Evolutionary conservation across 2,113 vertebrate species (phyloP).

Genomic region (Notothenia coriiceps): DNA sequence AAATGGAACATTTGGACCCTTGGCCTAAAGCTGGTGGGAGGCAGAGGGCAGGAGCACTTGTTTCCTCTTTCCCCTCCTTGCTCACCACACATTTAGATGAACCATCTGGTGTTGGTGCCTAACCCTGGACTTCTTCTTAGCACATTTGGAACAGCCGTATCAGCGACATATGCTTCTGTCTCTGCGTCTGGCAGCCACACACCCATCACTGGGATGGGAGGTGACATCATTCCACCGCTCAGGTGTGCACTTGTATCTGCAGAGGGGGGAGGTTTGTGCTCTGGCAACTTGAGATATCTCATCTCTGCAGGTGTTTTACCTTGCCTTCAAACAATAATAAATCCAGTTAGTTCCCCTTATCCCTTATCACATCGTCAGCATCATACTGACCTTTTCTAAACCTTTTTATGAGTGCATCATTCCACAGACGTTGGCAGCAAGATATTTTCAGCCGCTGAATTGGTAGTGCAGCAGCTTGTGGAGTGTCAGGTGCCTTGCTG

Average conservation of each 20-base stretch:
- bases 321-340: constrained; percentile 8
- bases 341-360: not conserved
- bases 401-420: constrained; percentile 1
- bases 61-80: constrained; percentile 25
- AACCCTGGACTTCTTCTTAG: constrained; percentile 58
- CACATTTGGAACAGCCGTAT: constrained; percentile 74
- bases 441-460: constrained; percentile 10
- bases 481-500: not conserved
- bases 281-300: constrained; percentile 27
- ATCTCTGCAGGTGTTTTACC: constrained; percentile 8
- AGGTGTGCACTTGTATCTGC: constrained; percentile 53
- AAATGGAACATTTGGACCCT: constrained; percentile 65
- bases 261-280: constrained; percentile 4
- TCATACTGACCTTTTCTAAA: constrained; percentile 8
- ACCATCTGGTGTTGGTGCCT: constrained; percentile 77
- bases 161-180: constrained; percentile 79
- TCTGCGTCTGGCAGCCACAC: constrained; percentile 71
- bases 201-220: constrained; percentile 61
- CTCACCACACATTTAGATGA: constrained; percentile 69
- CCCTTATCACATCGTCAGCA: constrained; percentile 4
- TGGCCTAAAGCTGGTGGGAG: constrained; percentile 54
- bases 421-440: not conserved
- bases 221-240: constrained; percentile 72
- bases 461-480: not conserved
- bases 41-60: constrained; percentile 43